Evolutionary conservation across 2,888 invertebrate species (phyloP).

Genomic region (Himalopsyche anomala): DNA sequence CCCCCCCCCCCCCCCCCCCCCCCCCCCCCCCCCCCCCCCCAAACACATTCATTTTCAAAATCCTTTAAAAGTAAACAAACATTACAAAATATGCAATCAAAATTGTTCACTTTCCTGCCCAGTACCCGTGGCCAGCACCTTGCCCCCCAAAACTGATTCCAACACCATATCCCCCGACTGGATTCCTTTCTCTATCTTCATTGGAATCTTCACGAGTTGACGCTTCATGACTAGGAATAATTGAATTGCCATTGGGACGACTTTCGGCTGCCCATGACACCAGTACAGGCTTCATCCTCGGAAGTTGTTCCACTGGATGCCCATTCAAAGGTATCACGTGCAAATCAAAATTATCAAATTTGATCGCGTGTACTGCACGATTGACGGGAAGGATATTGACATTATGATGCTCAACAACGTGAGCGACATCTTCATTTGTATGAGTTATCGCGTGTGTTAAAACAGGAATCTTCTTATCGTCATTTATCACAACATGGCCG

Average conservation of each 20-base stretch:
- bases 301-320: not conserved
- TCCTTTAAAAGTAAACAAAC: too few species aligned
- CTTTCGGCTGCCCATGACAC: conserved; percentile 13
- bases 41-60: too few species aligned
- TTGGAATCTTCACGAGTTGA: not conserved
- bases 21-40: too few species aligned
- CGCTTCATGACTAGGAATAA: not conserved
- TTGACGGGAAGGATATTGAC: not conserved
- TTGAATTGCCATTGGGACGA: not conserved
- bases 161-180: conserved; percentile 62
- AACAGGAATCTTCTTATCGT: conserved; percentile 54
- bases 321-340: conserved; percentile 51
- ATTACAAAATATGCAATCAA: not conserved
- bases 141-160: conserved; percentile 64
- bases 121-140: conserved; percentile 66
- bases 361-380: not conserved
- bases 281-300: conserved; percentile 22
- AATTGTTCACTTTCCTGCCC: conserved; percentile 40
- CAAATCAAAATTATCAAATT: conserved; percentile 42
- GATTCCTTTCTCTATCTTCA: conserved; percentile 55
- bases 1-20: too few species aligned
- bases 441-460: conserved; percentile 49
- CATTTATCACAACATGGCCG: conserved; percentile 50
- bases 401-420: conserved; percentile 45
- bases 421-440: conserved; percentile 47